A percentile compares a stretch with the other conserved stretches of the same genome.
These are phyloP conservation scores for Thereva nobilitata DNA, from an alignment of 2,888 invertebrate species.

Conservation along the genomic window DNA sequence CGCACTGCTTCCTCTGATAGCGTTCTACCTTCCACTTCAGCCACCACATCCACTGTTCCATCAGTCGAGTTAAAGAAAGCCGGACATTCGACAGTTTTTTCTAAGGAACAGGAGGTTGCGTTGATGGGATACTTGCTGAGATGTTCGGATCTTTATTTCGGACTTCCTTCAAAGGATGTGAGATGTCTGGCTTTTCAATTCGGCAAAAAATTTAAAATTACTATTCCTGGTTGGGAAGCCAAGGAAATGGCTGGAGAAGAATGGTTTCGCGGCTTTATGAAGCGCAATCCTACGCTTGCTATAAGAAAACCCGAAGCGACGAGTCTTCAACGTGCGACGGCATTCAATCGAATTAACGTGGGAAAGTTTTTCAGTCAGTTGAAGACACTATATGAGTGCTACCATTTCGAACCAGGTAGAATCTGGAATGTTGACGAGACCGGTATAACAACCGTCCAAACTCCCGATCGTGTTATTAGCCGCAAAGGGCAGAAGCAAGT, in stretches of 20 bases:
- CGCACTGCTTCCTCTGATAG: too few species aligned
- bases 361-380: background rate
- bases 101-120: background rate
- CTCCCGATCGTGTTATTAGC: conserved; percentile 4
- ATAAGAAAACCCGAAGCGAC: too few species aligned
- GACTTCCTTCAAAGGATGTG: background rate
- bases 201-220: background rate
- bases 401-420: background rate
- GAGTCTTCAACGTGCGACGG: too few species aligned
- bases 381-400: background rate
- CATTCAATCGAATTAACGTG: background rate
- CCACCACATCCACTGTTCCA: too few species aligned
- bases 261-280: background rate
- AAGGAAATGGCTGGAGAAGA: background rate
- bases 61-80: too few species aligned
- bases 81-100: too few species aligned
- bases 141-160: background rate
- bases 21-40: too few species aligned
- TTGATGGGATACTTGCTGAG: background rate
- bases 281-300: too few species aligned
- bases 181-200: conserved; percentile 3
- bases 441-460: conserved; percentile 26
- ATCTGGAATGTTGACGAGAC: conserved; percentile 36
- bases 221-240: background rate
- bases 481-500: conserved; percentile 16